These are phyloP conservation scores for Urechis unicinctus DNA, from an alignment of 2,888 invertebrate species.

Conservation along the genomic window DNA sequence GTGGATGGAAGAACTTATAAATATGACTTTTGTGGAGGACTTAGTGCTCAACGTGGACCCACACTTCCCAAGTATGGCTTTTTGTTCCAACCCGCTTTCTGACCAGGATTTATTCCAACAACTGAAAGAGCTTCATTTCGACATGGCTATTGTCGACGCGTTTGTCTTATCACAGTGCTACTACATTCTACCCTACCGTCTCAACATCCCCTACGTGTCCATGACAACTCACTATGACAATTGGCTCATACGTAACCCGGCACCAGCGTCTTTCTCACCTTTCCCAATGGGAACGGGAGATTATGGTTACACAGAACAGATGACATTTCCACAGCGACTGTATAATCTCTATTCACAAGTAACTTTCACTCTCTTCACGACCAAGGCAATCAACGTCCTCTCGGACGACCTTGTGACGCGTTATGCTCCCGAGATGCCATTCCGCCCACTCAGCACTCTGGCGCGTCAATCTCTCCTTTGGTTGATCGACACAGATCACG, in stretches of 20 bases:
- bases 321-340: constrained; percentile 14
- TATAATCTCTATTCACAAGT: constrained; percentile 8
- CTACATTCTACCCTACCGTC: constrained; percentile 6
- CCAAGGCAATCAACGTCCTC: no score
- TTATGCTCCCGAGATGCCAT: no score
- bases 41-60: no score
- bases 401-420: constrained; percentile 5
- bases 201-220: constrained; percentile 12
- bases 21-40: no score
- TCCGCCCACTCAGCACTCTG: no score
- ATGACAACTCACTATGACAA: constrained; percentile 12
- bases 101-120: constrained; percentile 5
- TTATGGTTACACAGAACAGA: constrained; percentile 5
- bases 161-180: constrained; percentile 11
- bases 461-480: no score
- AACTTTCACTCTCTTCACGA: no score
- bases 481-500: no score
- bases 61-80: no score
- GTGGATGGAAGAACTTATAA: no score
- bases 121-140: constrained; percentile 4
- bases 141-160: constrained; percentile 12
- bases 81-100: constrained; percentile 11
- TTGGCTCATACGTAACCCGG: constrained; percentile 13
- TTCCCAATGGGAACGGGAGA: constrained; percentile 2
- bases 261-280: constrained; percentile 13